Base-by-base conservation (phyloP, 1,140 invertebrate genomes). In the Matsumurasca onukii region DNA sequence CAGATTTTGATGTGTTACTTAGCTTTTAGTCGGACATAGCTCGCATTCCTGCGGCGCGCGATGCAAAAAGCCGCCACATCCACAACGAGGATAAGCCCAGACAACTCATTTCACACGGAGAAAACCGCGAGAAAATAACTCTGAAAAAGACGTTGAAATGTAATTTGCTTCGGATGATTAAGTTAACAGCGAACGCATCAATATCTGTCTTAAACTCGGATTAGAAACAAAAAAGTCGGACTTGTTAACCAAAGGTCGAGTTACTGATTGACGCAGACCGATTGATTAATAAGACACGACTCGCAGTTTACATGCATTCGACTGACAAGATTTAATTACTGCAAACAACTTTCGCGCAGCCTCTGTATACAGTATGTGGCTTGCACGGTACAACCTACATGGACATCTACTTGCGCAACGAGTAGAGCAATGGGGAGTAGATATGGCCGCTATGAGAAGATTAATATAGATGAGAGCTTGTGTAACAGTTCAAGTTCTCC, bases 11-110 rank as follows among this genome's bases (percentile, higher is more conserved):
- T n/a, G n/a, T n/a, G n/a, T n/a, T n/a, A n/a, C n/a, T n/a, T n/a
- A n/a, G n/a, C n/a, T n/a, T n/a, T n/a, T n/a, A n/a, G n/a, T n/a
- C n/a, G n/a, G 15, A 29, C 55, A 59, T 59, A 2, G 55, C 55
- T 27, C 2, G 25, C 55, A 59, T 59, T 59, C 55, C 55, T 2
- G 34, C 49, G 55, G 25, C 55, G 34, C 55, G 55, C 55, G 55
- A 59, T 59, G 55, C 55, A 59, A 59, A 59, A 59, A 59, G 55
- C 55, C 15, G 24, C n/a, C n/a, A n/a, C n/a, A n/a, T n/a, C n/a
- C 24, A 59, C 15, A 2, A 13, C n/a, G 34, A 9, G 55, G 55
- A 59, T 59, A 59, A 27, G 55, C 24, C 3, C 5, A 24, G 55
- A 59, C 55, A 59, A 59, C 55, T 59, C 55, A 27, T 22, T 59